A percentile compares a stretch with the other conserved stretches of the same genome.
Evolutionary conservation across 2,113 vertebrate species (phyloP).

Genomic region (Dryoscopus gambensis): DNA sequence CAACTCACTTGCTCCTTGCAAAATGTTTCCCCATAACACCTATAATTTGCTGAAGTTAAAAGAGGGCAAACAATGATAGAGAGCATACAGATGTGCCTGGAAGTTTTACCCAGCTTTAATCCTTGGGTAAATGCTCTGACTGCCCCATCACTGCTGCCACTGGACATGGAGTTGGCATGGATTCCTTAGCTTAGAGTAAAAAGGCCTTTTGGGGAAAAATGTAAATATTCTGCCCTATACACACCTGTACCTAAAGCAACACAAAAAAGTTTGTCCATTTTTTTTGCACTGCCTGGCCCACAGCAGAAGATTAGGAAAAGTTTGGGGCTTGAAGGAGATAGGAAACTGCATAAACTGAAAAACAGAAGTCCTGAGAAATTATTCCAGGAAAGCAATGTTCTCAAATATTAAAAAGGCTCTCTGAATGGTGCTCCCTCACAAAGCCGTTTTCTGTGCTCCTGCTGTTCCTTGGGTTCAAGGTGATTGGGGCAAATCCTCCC

Average conservation of each 20-base stretch:
- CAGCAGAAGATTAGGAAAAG: not conserved
- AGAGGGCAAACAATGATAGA: not conserved
- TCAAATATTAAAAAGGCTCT: not conserved
- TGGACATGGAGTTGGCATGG: not conserved
- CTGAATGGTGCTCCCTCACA: not conserved
- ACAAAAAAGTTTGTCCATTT: not conserved
- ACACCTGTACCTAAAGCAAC: not conserved
- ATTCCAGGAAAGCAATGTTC: not conserved
- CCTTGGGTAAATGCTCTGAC: not conserved
- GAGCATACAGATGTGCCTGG: not conserved
- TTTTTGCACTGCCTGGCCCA: not conserved
- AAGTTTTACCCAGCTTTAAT: not conserved
- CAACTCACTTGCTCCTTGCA: not conserved
- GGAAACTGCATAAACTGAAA: not conserved
- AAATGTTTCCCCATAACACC: not conserved
- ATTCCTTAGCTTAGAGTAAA: not conserved
- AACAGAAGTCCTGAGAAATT: not conserved
- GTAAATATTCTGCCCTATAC: not conserved
- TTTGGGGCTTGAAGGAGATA: not conserved
- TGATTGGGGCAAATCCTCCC: not conserved
- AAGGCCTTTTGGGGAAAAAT: not conserved
- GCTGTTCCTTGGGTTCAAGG: not conserved
- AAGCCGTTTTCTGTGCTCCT: not conserved
- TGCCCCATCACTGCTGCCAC: not conserved
- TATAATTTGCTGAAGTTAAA: conserved; percentile 5